phyloP scores from a whole-genome alignment of 2,797 vertebrate genomes.

The Tauraco hartlaubi region DNA sequence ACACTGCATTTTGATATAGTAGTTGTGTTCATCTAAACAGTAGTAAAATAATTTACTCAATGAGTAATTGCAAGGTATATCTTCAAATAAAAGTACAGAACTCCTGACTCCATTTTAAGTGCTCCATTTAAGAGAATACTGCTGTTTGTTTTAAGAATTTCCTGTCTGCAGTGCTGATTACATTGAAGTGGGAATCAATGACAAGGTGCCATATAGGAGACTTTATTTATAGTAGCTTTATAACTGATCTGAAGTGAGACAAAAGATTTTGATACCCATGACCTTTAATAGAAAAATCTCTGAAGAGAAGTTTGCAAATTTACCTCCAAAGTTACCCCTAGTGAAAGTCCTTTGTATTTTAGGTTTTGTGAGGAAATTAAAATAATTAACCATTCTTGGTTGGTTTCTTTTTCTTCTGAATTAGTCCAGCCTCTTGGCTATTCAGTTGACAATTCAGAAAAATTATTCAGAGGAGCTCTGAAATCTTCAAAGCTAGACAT shows the following conservation, averaged over 20 bases:
- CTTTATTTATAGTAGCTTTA: slow-evolving; percentile 60
- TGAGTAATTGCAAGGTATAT: not conserved
- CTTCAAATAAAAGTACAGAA: not conserved
- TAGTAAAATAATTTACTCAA: not conserved
- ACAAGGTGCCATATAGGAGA: slow-evolving; percentile 14
- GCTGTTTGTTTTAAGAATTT: slow-evolving; percentile 54
- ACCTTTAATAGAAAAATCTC: slow-evolving; percentile 33
- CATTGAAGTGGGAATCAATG: slow-evolving; percentile 26
- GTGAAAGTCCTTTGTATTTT: not conserved
- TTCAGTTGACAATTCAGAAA: not conserved
- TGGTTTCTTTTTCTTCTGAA: not conserved
- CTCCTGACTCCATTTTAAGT: not conserved
- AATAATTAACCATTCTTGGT: not conserved
- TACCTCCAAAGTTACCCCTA: not conserved
- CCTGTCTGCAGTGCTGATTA: slow-evolving; percentile 30
- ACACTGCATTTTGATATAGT: not conserved
- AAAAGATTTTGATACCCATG: not conserved
- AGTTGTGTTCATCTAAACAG: not conserved
- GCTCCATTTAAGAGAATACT: not conserved
- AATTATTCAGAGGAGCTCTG: not conserved
- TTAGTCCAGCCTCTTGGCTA: not conserved
- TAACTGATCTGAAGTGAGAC: not conserved
- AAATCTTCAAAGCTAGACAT: not conserved
- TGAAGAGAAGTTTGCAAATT: not conserved
- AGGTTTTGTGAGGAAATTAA: not conserved